Conservation (phyloP, 1,140 invertebrate genomes). For the Pogonognathellus flavescens region DNA sequence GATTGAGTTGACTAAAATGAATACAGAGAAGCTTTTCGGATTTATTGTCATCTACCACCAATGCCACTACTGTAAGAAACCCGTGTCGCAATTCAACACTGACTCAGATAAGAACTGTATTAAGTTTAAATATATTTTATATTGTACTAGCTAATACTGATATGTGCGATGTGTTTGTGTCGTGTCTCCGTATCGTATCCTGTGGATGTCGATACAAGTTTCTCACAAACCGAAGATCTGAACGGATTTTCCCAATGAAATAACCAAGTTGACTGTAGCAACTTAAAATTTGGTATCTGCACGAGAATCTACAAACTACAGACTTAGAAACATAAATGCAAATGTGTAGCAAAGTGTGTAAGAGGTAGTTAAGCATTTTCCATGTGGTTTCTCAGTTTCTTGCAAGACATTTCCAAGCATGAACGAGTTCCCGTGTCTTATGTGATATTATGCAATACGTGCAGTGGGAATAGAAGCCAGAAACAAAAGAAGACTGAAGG, state of each 20-base stretch:
- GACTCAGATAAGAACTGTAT: background rate
- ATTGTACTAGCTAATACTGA: too few relatives aligned
- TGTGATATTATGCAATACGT: background rate
- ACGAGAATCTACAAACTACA: background rate
- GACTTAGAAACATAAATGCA: background rate
- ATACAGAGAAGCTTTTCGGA: constrained; percentile 12
- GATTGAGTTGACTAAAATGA: constrained; percentile 44
- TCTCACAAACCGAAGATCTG: background rate
- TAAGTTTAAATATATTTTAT: too few relatives aligned
- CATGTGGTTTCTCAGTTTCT: constrained; percentile 32
- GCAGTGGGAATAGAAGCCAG: background rate
- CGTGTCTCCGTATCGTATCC: too few relatives aligned
- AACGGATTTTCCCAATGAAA: background rate
- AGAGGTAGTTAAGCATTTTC: background rate
- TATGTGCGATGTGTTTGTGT: too few relatives aligned
- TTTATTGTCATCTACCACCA: background rate
- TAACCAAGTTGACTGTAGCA: background rate
- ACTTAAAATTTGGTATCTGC: background rate
- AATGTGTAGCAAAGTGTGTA: constrained; percentile 2
- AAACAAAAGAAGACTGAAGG: background rate
- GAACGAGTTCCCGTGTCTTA: background rate
- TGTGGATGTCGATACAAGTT: constrained; percentile 33
- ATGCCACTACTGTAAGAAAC: too few relatives aligned
- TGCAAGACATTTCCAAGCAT: background rate
- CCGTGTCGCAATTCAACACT: constrained; percentile 2